These are phyloP conservation scores for Agapostemon virescens DNA, from an alignment of 2,888 invertebrate species.

Conservation along the genomic window DNA sequence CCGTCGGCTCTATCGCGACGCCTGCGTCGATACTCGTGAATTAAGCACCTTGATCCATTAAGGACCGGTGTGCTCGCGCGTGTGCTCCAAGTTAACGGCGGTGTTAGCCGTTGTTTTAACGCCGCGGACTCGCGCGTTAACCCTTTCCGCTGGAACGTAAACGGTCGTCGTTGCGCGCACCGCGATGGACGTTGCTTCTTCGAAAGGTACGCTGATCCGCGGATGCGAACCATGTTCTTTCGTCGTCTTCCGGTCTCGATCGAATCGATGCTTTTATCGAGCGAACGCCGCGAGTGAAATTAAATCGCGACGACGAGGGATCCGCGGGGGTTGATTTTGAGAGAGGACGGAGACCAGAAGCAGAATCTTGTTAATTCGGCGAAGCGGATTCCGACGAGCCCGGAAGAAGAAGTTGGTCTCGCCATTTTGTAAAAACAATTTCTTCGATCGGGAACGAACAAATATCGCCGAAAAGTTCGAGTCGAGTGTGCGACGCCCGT, in stretches of 20 bases:
- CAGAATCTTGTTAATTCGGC: not conserved
- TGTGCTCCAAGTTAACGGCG: slow-evolving; percentile 54
- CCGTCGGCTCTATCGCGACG: slow-evolving; percentile 63
- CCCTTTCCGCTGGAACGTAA: no score
- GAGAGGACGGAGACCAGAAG: not conserved
- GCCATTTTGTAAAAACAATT: slow-evolving; percentile 3
- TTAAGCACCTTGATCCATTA: slow-evolving; percentile 66
- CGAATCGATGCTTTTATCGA: no score
- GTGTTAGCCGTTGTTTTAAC: slow-evolving; percentile 59
- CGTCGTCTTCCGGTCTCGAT: not conserved
- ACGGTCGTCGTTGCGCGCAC: no score
- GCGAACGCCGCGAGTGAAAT: no score
- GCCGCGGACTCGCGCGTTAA: slow-evolving; percentile 13
- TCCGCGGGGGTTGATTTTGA: not conserved
- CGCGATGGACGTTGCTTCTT: no score
- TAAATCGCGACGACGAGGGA: no score
- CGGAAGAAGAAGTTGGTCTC: not conserved
- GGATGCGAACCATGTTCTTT: no score
- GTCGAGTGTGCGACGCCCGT: slow-evolving; percentile 35
- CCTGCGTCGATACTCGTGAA: slow-evolving; percentile 65
- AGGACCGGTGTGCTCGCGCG: slow-evolving; percentile 49
- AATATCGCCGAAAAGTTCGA: slow-evolving; percentile 62
- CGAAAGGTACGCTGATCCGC: no score
- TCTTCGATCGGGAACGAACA: slow-evolving; percentile 40
- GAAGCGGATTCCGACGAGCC: not conserved